Evolutionary conservation across 53 echinoderm and acorn worm species (phyloP).

Genomic region (Echinometra lucunter): DNA sequence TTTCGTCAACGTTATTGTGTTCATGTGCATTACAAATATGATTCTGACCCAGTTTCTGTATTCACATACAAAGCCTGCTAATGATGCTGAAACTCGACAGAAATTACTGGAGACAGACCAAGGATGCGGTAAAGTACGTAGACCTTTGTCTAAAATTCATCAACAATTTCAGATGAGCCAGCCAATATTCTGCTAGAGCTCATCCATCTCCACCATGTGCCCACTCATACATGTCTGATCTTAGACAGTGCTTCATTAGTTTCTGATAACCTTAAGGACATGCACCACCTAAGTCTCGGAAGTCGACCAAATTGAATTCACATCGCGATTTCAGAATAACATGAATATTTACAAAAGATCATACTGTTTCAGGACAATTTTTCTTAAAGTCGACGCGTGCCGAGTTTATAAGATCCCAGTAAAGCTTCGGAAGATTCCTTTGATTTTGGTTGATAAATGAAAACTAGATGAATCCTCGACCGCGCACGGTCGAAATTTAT

Average conservation of each 20-base stretch:
- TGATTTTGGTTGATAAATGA: no score
- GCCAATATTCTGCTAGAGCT: not conserved
- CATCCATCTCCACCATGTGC: not conserved
- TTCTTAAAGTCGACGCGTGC: no score
- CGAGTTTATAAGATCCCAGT: no score
- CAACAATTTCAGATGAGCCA: not conserved
- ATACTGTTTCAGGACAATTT: no score
- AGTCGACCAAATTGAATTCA: not conserved
- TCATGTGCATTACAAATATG: not conserved
- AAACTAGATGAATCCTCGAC: no score
- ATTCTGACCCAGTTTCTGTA: not conserved
- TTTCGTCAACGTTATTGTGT: not conserved
- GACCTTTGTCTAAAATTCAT: not conserved
- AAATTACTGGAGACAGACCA: not conserved
- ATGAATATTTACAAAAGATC: not conserved
- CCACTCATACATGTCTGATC: not conserved
- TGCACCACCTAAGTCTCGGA: not conserved
- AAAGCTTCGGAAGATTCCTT: no score
- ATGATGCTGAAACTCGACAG: not conserved
- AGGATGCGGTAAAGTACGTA: not conserved
- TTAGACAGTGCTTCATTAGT: not conserved
- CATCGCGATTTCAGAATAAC: not conserved
- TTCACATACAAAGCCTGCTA: not conserved
- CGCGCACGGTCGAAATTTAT: no score
- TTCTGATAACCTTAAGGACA: not conserved